Percentiles rank a stretch among this genome's conserved stretches.
These are phyloP conservation scores for Heteronetta atricapilla DNA, from an alignment of 2,113 vertebrate genomes.

Conservation along the genomic window DNA sequence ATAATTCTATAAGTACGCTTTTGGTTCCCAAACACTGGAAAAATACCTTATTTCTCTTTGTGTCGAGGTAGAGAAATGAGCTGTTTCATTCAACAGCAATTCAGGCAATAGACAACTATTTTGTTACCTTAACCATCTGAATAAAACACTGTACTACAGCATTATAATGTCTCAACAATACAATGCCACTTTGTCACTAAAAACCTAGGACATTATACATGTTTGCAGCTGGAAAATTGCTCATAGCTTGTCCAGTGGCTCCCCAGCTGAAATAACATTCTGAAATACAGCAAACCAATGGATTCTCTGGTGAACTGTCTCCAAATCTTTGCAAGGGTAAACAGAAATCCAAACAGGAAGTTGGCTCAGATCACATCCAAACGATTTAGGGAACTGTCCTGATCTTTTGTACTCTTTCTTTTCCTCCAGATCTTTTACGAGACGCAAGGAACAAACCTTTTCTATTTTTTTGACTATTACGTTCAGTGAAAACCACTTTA, in stretches of 20 bases:
- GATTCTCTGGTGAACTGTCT: not conserved
- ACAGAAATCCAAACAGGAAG: not conserved
- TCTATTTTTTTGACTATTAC: not conserved
- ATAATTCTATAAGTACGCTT: not conserved
- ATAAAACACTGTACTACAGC: not conserved
- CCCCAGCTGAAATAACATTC: slow-evolving; percentile 13
- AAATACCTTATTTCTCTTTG: not conserved
- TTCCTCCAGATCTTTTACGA: not conserved
- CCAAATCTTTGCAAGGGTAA: not conserved
- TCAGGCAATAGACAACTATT: not conserved
- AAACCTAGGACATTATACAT: not conserved
- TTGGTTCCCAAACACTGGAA: not conserved
- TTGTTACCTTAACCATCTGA: not conserved
- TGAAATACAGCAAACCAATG: not conserved
- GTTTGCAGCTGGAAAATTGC: not conserved
- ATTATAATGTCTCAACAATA: not conserved
- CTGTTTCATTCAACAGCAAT: not conserved
- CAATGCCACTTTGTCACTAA: not conserved
- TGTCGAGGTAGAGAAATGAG: not conserved
- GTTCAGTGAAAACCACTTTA: not conserved
- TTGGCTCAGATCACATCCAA: not conserved
- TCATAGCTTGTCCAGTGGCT: not conserved
- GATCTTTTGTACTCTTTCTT: not conserved
- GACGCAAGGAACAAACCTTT: not conserved
- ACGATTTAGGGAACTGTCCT: not conserved